Evolutionary conservation across 1,140 invertebrate species (phyloP), one percentile per base, ranked within the genome.

Genomic region (Mylabris phalerata): DNA sequence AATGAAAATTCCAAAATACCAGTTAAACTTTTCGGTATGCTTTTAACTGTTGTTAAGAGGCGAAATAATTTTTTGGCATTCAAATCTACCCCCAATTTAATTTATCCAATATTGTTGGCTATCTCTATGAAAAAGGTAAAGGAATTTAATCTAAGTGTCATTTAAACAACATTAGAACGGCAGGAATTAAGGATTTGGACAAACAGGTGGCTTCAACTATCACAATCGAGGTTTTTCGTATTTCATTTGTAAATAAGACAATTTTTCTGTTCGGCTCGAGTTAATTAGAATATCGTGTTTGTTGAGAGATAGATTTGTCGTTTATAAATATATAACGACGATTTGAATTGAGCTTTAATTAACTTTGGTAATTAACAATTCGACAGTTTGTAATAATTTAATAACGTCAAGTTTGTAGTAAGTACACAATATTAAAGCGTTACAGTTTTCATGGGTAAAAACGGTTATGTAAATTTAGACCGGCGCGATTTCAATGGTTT

Each of bases 111-210:
- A 32, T 7, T 4, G 32, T 32, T 32, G 4, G 49, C 49, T 11
- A 41, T 50, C 38, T 40, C 41, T 50, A 41, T 50, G 55, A 26
- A 24, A 48, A 61, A 49, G 55, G 60, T 48, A 54, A 48, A 58
- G 60, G 60, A 61, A 61, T 61, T 61, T 61, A 61, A 61, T 61
- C 59, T 61, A 61, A 61, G 57, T 58, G 60, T 61, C 60, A 61
- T 61, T 58, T 61, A 61, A 61, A 61, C 60, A 61, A 61, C 60
- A 61, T 54, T 61, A 61, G 50, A 42, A 42, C 3, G 3, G 41
- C 3, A 9, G 41, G 41, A 32, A 32, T 32, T 32, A 32, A 32
- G 2, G 4, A 7, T 32, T 7, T 32, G 0, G 19, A 19, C 32
- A 32, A 54, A 54, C 50, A 54, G 50, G 25, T 54, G 50, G 1